phyloP scores from a whole-genome alignment of 2,888 invertebrate species.

The Eupelmus urozonus region DNA sequence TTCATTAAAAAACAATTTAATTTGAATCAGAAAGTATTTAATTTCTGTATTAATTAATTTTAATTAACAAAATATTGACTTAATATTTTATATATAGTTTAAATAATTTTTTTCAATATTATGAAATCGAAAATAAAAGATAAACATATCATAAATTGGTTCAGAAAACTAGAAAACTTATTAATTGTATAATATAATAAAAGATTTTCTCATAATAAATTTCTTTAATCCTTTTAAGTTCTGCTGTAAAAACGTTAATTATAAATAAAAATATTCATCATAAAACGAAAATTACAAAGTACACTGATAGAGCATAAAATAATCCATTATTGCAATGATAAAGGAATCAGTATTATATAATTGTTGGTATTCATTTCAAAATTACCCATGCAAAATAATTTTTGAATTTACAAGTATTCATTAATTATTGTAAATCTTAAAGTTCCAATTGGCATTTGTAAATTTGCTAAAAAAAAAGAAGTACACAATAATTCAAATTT shows the following conservation, averaged over 20 bases:
- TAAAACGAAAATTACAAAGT: conserved; percentile 1
- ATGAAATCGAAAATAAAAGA: conserved; percentile 4
- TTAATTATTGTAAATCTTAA: conserved; percentile 7
- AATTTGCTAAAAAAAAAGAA: conserved; percentile 35
- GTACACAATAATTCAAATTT: conserved; percentile 55
- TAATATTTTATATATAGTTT: background rate
- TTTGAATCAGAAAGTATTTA: too few relatives aligned
- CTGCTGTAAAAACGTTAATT: too few relatives aligned
- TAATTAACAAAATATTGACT: too few relatives aligned
- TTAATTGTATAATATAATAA: conserved; percentile 35
- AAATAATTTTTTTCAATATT: conserved; percentile 1
- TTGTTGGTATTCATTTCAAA: background rate
- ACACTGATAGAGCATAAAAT: background rate
- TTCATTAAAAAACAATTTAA: background rate
- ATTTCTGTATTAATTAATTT: too few relatives aligned
- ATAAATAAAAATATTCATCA: too few relatives aligned
- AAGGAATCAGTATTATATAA: conserved; percentile 8
- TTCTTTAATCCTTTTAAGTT: too few relatives aligned
- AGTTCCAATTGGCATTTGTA: background rate
- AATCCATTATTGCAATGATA: too few relatives aligned
- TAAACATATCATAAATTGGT: conserved; percentile 35
- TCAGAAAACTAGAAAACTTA: conserved; percentile 57
- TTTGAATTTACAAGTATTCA: background rate
- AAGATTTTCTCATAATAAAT: too few relatives aligned
- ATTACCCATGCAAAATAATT: background rate